phyloP scores from a whole-genome alignment of 2,888 invertebrate species.

The Microctonus hyperodae region DNA sequence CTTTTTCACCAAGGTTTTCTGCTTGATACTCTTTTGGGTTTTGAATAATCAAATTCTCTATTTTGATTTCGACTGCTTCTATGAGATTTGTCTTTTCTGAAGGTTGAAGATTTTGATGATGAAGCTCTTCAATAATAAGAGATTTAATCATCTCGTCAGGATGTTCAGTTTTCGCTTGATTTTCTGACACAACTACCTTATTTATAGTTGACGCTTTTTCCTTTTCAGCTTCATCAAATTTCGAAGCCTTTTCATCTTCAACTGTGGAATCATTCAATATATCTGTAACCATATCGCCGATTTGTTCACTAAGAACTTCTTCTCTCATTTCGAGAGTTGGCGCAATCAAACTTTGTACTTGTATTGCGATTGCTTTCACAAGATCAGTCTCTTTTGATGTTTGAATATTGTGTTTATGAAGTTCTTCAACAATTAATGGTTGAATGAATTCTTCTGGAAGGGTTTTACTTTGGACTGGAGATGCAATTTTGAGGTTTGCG shows the following conservation, averaged over 20 bases:
- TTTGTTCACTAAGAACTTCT: slow-evolving; percentile 23
- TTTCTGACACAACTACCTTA: too few species aligned
- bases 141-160: too few species aligned
- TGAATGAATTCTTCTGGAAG: slow-evolving; percentile 18
- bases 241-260: neutral
- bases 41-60: too few species aligned
- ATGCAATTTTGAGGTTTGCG: slow-evolving; percentile 33
- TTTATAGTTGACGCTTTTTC: too few species aligned
- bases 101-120: too few species aligned
- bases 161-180: too few species aligned
- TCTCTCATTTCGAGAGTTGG: slow-evolving; percentile 2
- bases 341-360: slow-evolving; percentile 6
- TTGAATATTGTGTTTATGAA: slow-evolving; percentile 15
- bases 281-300: neutral
- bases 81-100: too few species aligned
- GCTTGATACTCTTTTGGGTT: too few species aligned
- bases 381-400: slow-evolving; percentile 20
- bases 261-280: neutral
- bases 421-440: slow-evolving; percentile 11
- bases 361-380: slow-evolving; percentile 14
- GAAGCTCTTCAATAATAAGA: too few species aligned
- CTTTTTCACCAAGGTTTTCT: neutral
- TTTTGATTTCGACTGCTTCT: too few species aligned
- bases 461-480: slow-evolving; percentile 25
- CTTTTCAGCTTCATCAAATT: neutral